Base-by-base conservation (phyloP, 2,888 invertebrate genomes). In the Trimorus sp. region DNA sequence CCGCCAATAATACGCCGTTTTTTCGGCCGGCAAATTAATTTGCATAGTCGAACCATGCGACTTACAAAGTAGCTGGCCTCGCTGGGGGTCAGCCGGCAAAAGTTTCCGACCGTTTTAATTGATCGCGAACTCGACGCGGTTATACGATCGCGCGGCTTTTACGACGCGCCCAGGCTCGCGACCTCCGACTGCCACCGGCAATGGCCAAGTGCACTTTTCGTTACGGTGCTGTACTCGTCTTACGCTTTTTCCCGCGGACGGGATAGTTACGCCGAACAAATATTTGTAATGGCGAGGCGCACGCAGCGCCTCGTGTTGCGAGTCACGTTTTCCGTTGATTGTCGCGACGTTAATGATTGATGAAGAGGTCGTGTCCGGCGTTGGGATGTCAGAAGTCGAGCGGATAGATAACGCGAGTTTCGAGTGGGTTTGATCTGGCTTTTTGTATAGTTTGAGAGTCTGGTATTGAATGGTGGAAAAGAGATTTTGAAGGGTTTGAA, bases 131-230 rank as follows among this genome's bases (percentile, higher is more conserved):
- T 26, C 26, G 26, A 26, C 26, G 26, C 26, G 26, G 26, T 26
- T 26, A 60, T 42, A 70, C 59, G 70, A 60, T 70, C 12, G 59
- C 48, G 51, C 53, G 53, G 51, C 51, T 60, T 70, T 69, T 26
- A 70, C 60, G 37, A 49, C 49, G 70, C 59, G 51, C 40, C 15
- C 40, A 51, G 48, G 51, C 60, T 51, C 59, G n/a, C 51, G 49
- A 60, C 70, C 60, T 70, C 70, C 70, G 59, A 40, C 60, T 70
- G 59, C 14, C 59, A 49, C 56, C 58, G 69, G 69, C 59, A 59
- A 49, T 49, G 45, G 36, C 59, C 58, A 59, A 59, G 69, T 54
- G 69, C 59, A 70, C 59, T 58, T 59, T 59, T 14, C 58, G 40
- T 59, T 38, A 69, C 51, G n/a, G 51, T 38, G 59, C 15, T 15